These are phyloP conservation scores for Melangyna quadrimaculata DNA, from an alignment of 2,888 invertebrate genomes.

Conservation along the genomic window DNA sequence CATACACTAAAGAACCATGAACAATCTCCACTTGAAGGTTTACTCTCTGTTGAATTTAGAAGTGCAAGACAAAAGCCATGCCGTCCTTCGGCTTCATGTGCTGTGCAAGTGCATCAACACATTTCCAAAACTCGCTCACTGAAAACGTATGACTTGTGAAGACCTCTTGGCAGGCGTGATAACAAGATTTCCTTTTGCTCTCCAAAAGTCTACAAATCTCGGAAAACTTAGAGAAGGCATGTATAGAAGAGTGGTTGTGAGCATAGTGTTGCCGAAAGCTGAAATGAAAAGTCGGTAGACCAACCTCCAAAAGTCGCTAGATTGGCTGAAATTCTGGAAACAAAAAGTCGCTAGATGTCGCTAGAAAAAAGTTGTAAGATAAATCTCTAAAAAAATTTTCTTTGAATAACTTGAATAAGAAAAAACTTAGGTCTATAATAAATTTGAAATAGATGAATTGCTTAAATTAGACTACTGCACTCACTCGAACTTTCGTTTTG, in stretches of 20 bases:
- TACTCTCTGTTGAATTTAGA: not conserved
- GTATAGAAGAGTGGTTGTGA: not conserved
- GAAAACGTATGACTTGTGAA: conserved; percentile 32
- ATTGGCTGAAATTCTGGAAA: too few relatives aligned
- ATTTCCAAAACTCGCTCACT: not conserved
- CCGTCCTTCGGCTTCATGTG: not conserved
- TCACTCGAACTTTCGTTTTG: too few relatives aligned
- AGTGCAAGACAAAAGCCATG: conserved; percentile 1
- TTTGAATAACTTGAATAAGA: too few relatives aligned
- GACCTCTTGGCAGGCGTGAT: conserved; percentile 39
- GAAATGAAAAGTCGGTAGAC: too few relatives aligned
- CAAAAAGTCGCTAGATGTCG: too few relatives aligned
- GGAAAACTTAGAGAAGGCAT: conserved; percentile 39
- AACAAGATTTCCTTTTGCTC: conserved; percentile 44
- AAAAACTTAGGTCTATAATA: too few relatives aligned
- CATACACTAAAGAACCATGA: conserved; percentile 3
- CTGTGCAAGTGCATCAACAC: not conserved
- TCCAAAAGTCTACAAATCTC: conserved; percentile 17
- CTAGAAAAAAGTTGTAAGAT: too few relatives aligned
- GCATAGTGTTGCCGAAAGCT: too few relatives aligned
- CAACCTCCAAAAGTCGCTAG: too few relatives aligned
- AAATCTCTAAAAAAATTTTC: too few relatives aligned
- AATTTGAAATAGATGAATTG: too few relatives aligned
- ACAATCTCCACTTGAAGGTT: conserved; percentile 22
- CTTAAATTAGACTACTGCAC: too few relatives aligned